These are phyloP conservation scores for Zaprionus lachaisei DNA, from an alignment of 1,140 invertebrate genomes.

Conservation along the genomic window DNA sequence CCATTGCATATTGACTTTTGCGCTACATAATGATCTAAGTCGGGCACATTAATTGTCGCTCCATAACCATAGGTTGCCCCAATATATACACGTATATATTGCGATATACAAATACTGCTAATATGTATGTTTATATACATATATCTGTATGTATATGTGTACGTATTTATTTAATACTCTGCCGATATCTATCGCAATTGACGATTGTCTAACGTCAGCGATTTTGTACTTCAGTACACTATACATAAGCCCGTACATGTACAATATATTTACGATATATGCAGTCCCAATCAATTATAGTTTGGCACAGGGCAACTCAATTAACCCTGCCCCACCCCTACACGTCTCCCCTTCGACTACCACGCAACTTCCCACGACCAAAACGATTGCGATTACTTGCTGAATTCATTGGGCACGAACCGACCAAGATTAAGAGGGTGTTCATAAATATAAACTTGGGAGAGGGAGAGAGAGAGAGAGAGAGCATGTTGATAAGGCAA, in stretches of 20 bases:
- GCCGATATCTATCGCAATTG: too few relatives aligned
- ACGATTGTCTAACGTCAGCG: too few relatives aligned
- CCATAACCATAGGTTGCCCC: background rate
- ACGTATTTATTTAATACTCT: too few relatives aligned
- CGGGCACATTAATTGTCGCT: background rate
- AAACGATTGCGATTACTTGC: slow-evolving; percentile 15
- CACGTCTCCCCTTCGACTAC: background rate
- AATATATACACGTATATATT: background rate
- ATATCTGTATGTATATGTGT: background rate
- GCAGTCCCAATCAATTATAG: slow-evolving; percentile 9
- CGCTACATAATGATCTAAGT: background rate
- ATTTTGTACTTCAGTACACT: too few relatives aligned
- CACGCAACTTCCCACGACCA: background rate
- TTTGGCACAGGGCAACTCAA: background rate
- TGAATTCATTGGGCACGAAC: slow-evolving; percentile 24
- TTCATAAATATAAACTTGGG: slow-evolving; percentile 14
- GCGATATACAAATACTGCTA: background rate
- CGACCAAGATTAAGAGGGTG: slow-evolving; percentile 2
- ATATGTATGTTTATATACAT: background rate
- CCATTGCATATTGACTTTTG: background rate
- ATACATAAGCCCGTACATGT: background rate
- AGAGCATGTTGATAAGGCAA: background rate
- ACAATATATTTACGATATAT: background rate
- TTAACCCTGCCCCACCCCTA: background rate
- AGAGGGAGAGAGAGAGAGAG: background rate